These are phyloP conservation scores for Rhabdornis inornatus DNA, from an alignment of 2,113 vertebrate species.

Conservation along the genomic window DNA sequence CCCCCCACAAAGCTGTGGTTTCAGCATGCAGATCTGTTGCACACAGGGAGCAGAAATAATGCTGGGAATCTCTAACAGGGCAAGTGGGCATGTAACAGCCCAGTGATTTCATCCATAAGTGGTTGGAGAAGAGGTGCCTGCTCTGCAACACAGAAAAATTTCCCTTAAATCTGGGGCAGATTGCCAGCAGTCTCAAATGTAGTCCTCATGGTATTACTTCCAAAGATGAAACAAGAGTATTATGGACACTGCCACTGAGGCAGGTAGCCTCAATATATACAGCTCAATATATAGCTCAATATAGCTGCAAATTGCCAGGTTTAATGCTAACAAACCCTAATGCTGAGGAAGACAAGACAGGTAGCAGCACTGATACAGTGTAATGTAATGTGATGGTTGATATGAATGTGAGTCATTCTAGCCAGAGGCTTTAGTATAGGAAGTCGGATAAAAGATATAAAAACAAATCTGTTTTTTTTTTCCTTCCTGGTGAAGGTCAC, in stretches of 20 bases:
- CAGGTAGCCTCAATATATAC: not conserved
- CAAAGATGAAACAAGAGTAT: not conserved
- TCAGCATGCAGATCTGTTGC: not conserved
- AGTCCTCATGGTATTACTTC: not conserved
- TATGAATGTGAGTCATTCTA: conserved; percentile 45
- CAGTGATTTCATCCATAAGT: not conserved
- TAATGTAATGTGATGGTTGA: not conserved
- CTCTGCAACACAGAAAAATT: not conserved
- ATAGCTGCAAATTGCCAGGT: not conserved
- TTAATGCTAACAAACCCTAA: conserved; percentile 5
- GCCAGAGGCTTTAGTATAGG: conserved; percentile 24
- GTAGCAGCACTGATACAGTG: not conserved
- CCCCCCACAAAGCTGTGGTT: accelerated
- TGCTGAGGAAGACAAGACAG: not conserved
- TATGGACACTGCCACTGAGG: not conserved
- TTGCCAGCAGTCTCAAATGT: not conserved
- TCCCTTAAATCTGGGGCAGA: not conserved
- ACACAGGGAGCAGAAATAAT: not conserved
- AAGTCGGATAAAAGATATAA: conserved; percentile 18
- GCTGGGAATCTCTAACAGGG: not conserved
- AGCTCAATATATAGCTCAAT: too few species aligned
- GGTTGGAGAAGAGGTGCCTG: not conserved
- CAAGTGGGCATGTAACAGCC: not conserved
- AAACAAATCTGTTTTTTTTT: conserved; percentile 40
- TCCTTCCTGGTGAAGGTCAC: conserved; percentile 26